phyloP scores from a whole-genome alignment of 2,113 vertebrate species.

The Oreamnos americanus region DNA sequence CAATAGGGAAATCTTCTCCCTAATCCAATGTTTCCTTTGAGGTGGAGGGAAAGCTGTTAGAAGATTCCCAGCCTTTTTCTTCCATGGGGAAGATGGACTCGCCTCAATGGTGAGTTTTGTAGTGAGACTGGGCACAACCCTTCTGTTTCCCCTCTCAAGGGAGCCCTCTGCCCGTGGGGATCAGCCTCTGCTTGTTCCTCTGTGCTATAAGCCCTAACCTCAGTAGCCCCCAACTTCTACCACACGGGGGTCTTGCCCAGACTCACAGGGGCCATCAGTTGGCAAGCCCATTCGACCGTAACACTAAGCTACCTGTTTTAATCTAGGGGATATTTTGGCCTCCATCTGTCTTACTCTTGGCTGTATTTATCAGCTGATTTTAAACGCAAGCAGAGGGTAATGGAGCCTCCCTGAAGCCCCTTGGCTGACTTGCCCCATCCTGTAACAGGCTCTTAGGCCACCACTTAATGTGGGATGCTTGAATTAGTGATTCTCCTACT shows the following conservation, averaged over 20 bases:
- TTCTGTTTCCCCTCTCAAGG: not conserved
- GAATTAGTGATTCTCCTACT: not conserved
- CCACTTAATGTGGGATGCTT: not conserved
- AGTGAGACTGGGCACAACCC: not conserved
- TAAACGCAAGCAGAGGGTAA: not conserved
- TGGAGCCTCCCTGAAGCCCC: not conserved
- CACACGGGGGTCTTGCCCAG: fast-evolving
- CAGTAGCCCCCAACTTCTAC: too few species aligned
- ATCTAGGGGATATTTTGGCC: not conserved
- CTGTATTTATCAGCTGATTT: not conserved
- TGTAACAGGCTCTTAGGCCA: not conserved
- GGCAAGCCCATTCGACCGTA: not conserved
- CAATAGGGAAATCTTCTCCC: not conserved
- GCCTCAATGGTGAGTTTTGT: not conserved
- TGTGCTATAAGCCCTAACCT: not conserved
- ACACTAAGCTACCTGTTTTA: not conserved
- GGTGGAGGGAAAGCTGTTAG: not conserved
- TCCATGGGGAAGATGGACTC: not conserved
- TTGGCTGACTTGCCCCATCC: not conserved
- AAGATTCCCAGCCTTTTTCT: not conserved
- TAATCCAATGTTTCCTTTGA: not conserved
- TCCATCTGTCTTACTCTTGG: not conserved
- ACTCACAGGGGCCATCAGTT: not conserved
- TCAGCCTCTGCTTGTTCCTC: not conserved
- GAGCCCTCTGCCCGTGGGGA: not conserved